These are phyloP conservation scores for Apogon hyalosoma DNA, from an alignment of 2,797 vertebrate genomes.

Conservation along the genomic window DNA sequence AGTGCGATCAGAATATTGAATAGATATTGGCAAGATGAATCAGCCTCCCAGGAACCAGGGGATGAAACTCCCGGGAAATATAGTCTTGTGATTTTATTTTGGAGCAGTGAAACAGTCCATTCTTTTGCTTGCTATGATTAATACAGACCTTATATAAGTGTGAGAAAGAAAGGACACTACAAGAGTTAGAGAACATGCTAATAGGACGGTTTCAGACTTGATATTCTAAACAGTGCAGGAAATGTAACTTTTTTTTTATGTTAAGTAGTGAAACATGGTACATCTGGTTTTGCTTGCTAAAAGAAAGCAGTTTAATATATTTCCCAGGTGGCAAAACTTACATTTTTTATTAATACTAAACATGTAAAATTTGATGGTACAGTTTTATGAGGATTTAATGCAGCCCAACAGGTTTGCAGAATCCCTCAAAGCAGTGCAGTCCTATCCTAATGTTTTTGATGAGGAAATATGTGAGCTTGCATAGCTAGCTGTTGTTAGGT, in stretches of 20 bases:
- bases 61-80: constrained; percentile 27
- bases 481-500: not conserved
- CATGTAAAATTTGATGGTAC: not conserved
- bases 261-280: not conserved
- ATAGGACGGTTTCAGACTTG: not conserved
- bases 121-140: constrained; percentile 19
- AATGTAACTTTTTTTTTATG: not conserved
- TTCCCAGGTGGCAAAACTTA: not conserved
- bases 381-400: not conserved
- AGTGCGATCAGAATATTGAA: not conserved
- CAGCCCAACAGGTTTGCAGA: not conserved
- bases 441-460: not conserved
- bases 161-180: not conserved
- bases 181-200: constrained; percentile 3
- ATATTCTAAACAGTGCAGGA: constrained; percentile 3
- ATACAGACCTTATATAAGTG: not conserved
- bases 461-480: not conserved
- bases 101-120: constrained; percentile 16
- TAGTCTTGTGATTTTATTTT: constrained; percentile 39
- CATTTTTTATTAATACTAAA: not conserved
- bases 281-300: not conserved
- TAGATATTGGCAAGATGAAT: constrained; percentile 1
- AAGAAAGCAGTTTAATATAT: not conserved
- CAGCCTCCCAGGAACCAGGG: constrained; percentile 30
- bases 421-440: not conserved